These are phyloP conservation scores for Lamellibrachia satsuma DNA, from an alignment of 2,888 invertebrate species.

Conservation along the genomic window DNA sequence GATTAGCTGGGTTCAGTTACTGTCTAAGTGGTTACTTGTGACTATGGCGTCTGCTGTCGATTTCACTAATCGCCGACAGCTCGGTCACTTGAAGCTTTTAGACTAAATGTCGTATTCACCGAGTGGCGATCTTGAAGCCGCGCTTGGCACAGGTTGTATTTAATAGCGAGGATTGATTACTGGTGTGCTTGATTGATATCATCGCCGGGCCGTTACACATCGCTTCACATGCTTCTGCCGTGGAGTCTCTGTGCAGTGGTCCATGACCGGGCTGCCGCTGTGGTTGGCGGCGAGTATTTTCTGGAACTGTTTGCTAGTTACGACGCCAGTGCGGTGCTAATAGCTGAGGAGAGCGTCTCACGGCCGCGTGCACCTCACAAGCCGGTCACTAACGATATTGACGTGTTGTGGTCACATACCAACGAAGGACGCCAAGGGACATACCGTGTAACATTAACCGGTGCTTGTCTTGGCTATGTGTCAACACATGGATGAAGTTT, in stretches of 20 bases:
- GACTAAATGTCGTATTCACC: neutral
- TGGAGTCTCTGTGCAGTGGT: neutral
- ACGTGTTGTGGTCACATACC: neutral
- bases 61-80: neutral
- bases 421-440: neutral
- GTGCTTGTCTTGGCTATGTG: neutral
- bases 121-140: neutral
- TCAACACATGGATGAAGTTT: neutral
- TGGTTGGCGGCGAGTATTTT: neutral
- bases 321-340: neutral
- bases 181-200: neutral
- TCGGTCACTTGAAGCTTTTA: neutral
- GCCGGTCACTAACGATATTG: neutral
- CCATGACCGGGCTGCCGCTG: neutral
- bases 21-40: neutral
- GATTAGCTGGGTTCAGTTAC: neutral
- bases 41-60: neutral
- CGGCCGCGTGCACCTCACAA: neutral
- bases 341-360: neutral
- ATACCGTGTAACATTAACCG: neutral
- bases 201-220: neutral
- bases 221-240: neutral
- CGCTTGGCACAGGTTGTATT: neutral
- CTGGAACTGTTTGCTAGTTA: neutral
- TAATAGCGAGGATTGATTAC: neutral